phyloP scores from a whole-genome alignment of 2,113 vertebrate genomes.

The Oryzias curvinotus region DNA sequence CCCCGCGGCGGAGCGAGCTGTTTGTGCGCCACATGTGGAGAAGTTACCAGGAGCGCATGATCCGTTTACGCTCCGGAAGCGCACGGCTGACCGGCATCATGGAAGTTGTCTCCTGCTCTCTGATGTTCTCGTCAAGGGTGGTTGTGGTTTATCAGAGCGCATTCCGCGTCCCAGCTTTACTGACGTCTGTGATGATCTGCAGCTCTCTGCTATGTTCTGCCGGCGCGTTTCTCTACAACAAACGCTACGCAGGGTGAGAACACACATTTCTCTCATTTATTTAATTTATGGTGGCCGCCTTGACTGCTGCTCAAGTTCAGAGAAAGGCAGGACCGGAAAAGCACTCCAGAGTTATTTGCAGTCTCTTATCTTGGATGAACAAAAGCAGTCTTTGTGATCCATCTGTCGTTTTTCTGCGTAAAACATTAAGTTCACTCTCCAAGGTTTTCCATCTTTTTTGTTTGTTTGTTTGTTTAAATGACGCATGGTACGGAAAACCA shows the following conservation, averaged over 20 bases:
- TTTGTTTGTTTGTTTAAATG: too few relatives aligned
- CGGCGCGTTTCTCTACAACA: constrained; percentile 72
- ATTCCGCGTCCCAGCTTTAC: constrained; percentile 51
- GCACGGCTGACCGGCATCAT: constrained; percentile 15
- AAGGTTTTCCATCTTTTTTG: constrained; percentile 18
- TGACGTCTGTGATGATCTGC: constrained; percentile 67
- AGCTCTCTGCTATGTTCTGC: constrained; percentile 57
- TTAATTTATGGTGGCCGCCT: constrained; percentile 23
- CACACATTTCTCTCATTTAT: constrained; percentile 15
- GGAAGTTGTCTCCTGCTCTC: constrained; percentile 2
- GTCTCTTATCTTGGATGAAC: constrained; percentile 22
- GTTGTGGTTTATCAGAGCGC: constrained; percentile 26
- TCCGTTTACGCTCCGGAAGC: background rate
- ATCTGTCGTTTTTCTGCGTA: background rate
- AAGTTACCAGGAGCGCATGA: background rate
- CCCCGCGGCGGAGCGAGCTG: constrained; percentile 31
- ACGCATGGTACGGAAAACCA: constrained; percentile 1
- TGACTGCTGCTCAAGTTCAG: constrained; percentile 1
- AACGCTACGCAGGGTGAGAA: constrained; percentile 82
- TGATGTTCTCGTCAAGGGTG: constrained; percentile 43
- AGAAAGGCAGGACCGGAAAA: background rate
- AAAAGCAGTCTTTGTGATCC: constrained; percentile 30
- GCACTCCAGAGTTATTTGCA: constrained; percentile 16
- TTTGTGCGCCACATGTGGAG: constrained; percentile 34
- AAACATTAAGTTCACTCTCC: constrained; percentile 30